phyloP scores from a whole-genome alignment of 2,113 vertebrate species.

The Eclectus roratus region DNA sequence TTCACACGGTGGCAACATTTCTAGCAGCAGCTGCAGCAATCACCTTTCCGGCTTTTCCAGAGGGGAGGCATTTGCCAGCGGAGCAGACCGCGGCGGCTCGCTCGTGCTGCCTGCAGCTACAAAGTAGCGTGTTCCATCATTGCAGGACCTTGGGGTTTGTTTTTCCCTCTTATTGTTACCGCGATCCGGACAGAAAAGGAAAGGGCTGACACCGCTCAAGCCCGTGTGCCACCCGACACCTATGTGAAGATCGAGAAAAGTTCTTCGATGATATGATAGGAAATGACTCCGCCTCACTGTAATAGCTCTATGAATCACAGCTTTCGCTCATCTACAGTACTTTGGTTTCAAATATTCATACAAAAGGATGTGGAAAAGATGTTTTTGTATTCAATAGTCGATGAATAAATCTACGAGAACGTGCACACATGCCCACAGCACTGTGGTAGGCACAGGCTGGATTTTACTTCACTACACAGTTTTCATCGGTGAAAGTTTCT shows the following conservation, averaged over 20 bases:
- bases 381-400: accelerated
- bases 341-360: neutral
- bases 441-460: neutral
- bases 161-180: neutral
- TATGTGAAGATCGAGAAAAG: neutral
- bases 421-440: neutral
- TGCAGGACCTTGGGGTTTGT: neutral
- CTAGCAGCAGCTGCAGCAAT: conserved; percentile 2
- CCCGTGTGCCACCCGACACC: neutral
- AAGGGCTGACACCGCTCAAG: neutral
- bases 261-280: neutral
- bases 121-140: neutral
- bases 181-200: neutral
- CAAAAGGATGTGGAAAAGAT: neutral
- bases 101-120: conserved; percentile 2
- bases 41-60: conserved; percentile 30
- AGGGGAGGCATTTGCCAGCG: neutral
- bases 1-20: neutral
- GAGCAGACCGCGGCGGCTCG: neutral
- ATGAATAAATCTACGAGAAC: accelerated
- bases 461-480: neutral
- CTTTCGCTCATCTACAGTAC: neutral
- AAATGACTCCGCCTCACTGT: neutral
- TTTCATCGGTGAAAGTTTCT: neutral
- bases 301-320: neutral